Base-by-base conservation (phyloP, 2,797 vertebrate species). In the Crocodylus rhombifer region DNA sequence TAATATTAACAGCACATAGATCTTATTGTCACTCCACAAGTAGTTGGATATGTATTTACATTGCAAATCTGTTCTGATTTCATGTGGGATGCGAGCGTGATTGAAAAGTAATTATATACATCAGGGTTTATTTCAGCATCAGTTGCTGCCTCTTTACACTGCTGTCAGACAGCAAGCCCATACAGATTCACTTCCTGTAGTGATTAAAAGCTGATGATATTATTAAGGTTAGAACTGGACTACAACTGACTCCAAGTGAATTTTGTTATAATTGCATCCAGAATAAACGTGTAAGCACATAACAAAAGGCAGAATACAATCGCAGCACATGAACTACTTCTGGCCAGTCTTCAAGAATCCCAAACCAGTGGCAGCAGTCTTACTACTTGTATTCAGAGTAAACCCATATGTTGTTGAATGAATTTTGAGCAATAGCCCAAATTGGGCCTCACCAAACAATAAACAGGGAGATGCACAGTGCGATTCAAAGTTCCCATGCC, bases 311-410 rank as follows among this genome's bases (percentile, higher is more conserved):
- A 20, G 16, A 78, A 51, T 57, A 14, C 9, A 75, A 67, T 25
- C 85, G 25, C 80, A 89, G 80, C 33, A 51, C 0, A 28, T n/a
- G 71, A 85, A 74, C 60, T 94, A 93, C 93, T 73, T 74, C 77
- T 87, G 92, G 62, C 36, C 67, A 42, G 82, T 91, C 51, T 58
- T 84, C 71, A 88, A 86, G 88, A 93, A 94, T 75, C 42, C 58
- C 80, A 86, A 88, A 90, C 86, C 89, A 96, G 93, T 94, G 86
- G 82, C 42, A 93, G 69, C 7, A 23, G 13, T 73, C 56, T 42
- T 64, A 77, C n/a, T 69, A 88, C 18, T 23, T 25, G 76, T 82
- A 90, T 85, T 95, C 93, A 96, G 84, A 91, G 85, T n/a, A 92
- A 90, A 71, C 18, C 80, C 89, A 92, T 89, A 79, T 62, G 51